phyloP scores from a whole-genome alignment of 2,113 vertebrate species.

The Syngnathoides biaculeatus region DNA sequence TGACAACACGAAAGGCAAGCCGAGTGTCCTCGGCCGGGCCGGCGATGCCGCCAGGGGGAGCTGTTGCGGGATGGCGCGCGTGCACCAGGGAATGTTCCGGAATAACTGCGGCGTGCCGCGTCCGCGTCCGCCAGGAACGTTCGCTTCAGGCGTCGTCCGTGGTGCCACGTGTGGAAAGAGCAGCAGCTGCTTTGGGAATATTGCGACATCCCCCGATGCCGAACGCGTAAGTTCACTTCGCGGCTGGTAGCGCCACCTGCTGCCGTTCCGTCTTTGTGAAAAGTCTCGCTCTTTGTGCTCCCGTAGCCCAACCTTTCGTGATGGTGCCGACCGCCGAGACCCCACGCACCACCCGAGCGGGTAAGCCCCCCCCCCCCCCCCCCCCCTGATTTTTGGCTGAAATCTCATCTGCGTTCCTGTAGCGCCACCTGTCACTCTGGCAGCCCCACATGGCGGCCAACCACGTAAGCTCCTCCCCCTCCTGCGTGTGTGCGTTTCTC shows the following conservation, averaged over 20 bases:
- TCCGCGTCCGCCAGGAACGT: slow-evolving; percentile 49
- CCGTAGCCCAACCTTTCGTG: neutral
- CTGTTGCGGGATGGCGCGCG: neutral
- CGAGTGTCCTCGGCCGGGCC: too few species aligned
- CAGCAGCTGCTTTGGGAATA: slow-evolving; percentile 46
- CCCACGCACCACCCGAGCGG: neutral
- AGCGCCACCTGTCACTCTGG: neutral
- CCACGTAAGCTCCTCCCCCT: neutral
- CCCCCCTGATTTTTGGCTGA: neutral
- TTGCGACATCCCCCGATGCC: slow-evolving; percentile 56
- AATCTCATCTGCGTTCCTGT: neutral
- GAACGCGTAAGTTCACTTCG: slow-evolving; percentile 16
- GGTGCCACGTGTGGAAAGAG: slow-evolving; percentile 52
- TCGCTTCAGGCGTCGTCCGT: slow-evolving; percentile 49
- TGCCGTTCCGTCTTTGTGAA: too few species aligned
- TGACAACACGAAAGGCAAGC: too few species aligned
- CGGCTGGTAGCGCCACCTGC: neutral
- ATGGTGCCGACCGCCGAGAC: neutral
- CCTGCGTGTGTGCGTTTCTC: neutral
- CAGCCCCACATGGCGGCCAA: neutral
- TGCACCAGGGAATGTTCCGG: neutral
- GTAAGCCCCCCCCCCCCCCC: neutral
- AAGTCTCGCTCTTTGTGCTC: too few species aligned
- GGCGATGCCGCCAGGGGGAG: too few species aligned
- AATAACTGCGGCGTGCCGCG: neutral